These are phyloP conservation scores for Euwallacea similis DNA, from an alignment of 1,140 invertebrate species.

Conservation along the genomic window DNA sequence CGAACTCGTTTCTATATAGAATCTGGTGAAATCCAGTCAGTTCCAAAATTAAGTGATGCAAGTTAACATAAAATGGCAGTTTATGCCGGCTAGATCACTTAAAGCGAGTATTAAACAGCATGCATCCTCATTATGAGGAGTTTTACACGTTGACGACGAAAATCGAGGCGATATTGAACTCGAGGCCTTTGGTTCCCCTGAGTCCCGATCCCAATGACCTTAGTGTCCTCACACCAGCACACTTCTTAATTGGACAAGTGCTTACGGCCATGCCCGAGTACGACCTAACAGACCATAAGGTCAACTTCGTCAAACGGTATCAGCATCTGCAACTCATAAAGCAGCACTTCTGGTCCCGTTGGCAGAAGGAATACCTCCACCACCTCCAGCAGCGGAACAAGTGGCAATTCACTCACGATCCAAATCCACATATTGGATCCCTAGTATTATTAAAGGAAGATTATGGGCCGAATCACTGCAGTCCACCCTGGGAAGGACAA, in stretches of 20 bases:
- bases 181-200: constrained; percentile 33
- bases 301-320: constrained; percentile 38
- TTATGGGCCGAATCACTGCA: constrained; percentile 42
- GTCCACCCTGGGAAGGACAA: constrained; percentile 47
- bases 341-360: constrained; percentile 41
- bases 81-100: constrained; percentile 47
- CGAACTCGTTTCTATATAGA: constrained; percentile 10
- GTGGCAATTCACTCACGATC: constrained; percentile 18
- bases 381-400: constrained; percentile 38
- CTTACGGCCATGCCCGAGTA: constrained; percentile 44
- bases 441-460: constrained; percentile 49
- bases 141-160: background rate
- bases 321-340: constrained; percentile 42
- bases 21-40: background rate
- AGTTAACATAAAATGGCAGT: constrained; percentile 48
- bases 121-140: background rate
- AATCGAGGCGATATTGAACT: constrained; percentile 49
- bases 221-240: constrained; percentile 45
- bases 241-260: constrained; percentile 48
- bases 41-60: background rate
- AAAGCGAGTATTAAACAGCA: constrained; percentile 38
- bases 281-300: constrained; percentile 39
- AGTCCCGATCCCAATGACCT: constrained; percentile 44
- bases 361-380: constrained; percentile 43
- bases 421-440: constrained; percentile 40